Base-by-base conservation (phyloP, 2,113 vertebrate genomes). In the Thalassoma bifasciatum region DNA sequence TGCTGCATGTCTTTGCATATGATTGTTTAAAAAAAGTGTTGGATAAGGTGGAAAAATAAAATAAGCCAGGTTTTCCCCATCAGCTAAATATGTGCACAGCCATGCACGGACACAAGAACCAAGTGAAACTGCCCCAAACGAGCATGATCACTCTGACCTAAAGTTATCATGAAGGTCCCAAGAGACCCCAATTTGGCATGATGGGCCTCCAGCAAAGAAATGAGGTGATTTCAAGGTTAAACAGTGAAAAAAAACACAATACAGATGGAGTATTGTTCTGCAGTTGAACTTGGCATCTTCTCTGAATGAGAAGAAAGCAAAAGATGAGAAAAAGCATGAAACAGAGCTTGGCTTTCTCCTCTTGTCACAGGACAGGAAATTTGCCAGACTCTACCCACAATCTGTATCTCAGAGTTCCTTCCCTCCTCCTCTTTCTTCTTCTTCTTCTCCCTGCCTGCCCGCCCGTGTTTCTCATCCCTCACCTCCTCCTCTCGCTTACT, bases 311-410 rank as follows among this genome's bases (percentile, higher is more conserved):
- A 42, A 72, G 12, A 65, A 42, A 42, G 21, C 38, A 24, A 46
- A 53, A 16, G 1, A 54, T 68, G 44, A 61, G 37, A 61, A 63
- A 57, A 23, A 65, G 50, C 50, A 47, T 50, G 58, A 59, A 26
- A 73, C n/a, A 0, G 0, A 75, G 19, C 12, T 66, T 57, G 50
- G 57, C 37, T 72, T 66, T 72, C 69, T 75, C 58, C 30, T 46
- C 34, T 54, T 68, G 58, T 75, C 83, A 64, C 60, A 47, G 56
- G 38, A 23, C 58, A 86, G 82, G 88, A 92, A 61, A 81, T 90
- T 77, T 73, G 21, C 81, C 84, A 92, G 86, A 82, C 81, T 76
- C 66, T 61, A 17, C 73, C 68, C 71, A 58, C 69, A 73, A 80
- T 88, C 82, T 87, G 75, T 70, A 65, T 81, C 82, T 86, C 82